These are phyloP conservation scores for Ophion obscuratus DNA, from an alignment of 2,888 invertebrate species.

Conservation along the genomic window DNA sequence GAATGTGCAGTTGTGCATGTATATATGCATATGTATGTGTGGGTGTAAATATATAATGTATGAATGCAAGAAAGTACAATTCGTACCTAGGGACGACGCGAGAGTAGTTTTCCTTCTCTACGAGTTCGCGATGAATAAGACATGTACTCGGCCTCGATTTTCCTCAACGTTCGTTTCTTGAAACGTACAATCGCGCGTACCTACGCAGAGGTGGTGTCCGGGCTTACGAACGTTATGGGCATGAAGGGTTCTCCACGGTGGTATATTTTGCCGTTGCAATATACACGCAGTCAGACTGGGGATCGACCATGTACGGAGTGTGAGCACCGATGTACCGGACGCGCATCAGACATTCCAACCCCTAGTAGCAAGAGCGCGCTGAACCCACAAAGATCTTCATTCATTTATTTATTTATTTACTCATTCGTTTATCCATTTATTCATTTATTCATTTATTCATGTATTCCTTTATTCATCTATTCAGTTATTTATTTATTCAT, in stretches of 20 bases:
- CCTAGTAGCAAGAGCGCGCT: background rate
- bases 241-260: constrained; percentile 9
- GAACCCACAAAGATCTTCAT: background rate
- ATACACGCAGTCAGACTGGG: background rate
- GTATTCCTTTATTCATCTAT: background rate
- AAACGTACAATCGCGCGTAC: constrained; percentile 10
- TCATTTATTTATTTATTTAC: background rate
- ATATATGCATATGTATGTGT: background rate
- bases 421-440: background rate
- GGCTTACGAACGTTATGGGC: constrained; percentile 33
- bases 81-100: background rate
- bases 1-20: background rate
- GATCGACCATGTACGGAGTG: too few species aligned
- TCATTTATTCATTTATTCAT: background rate
- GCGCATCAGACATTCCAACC: background rate
- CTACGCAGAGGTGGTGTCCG: background rate
- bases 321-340: background rate
- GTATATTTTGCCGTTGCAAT: constrained; percentile 16
- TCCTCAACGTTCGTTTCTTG: constrained; percentile 42
- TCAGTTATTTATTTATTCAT: background rate
- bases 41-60: background rate
- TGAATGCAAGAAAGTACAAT: background rate
- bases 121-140: constrained; percentile 62
- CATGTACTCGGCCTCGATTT: constrained; percentile 60
- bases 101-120: constrained; percentile 47